Evolutionary conservation across 2,113 vertebrate species (phyloP).

Genomic region (Hippocampus abdominalis): DNA sequence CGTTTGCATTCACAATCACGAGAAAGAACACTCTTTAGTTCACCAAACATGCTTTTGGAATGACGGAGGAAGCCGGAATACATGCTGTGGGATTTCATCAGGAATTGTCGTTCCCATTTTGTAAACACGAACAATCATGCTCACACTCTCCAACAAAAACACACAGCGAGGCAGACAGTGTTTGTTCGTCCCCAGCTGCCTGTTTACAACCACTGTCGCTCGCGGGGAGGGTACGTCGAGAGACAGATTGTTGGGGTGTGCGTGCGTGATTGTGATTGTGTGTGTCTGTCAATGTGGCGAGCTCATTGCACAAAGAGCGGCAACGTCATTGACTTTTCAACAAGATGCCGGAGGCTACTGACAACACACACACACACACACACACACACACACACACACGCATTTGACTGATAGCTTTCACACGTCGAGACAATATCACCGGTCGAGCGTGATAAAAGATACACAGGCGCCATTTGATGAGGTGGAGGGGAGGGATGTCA

Average conservation of each 20-base stretch:
- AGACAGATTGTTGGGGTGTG: slow-evolving; percentile 42
- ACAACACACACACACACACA: slow-evolving; percentile 13
- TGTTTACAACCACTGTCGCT: slow-evolving; percentile 39
- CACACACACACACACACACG: slow-evolving; percentile 14
- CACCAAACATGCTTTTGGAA: not conserved
- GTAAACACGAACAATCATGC: slow-evolving; percentile 21
- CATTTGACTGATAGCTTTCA: slow-evolving; percentile 42
- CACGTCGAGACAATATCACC: slow-evolving; percentile 35
- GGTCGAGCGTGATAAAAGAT: slow-evolving; percentile 24
- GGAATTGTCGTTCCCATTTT: slow-evolving; percentile 40
- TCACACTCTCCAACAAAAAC: slow-evolving; percentile 28
- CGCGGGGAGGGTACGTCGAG: slow-evolving; percentile 34
- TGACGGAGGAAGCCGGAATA: not conserved
- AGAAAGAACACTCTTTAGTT: not conserved
- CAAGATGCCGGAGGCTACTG: slow-evolving; percentile 44
- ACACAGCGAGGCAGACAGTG: slow-evolving; percentile 39
- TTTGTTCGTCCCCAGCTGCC: slow-evolving; percentile 63
- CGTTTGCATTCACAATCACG: not conserved
- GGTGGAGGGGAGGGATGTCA: slow-evolving; percentile 21
- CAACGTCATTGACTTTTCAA: slow-evolving; percentile 52
- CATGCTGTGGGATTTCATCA: slow-evolving; percentile 15
- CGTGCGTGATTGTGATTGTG: slow-evolving; percentile 10
- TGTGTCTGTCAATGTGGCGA: slow-evolving; percentile 20
- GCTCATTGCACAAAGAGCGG: slow-evolving; percentile 40
- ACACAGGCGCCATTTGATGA: slow-evolving; percentile 32